Base-by-base conservation (phyloP, 2,797 vertebrate genomes). In the Pangasius krempfi region DNA sequence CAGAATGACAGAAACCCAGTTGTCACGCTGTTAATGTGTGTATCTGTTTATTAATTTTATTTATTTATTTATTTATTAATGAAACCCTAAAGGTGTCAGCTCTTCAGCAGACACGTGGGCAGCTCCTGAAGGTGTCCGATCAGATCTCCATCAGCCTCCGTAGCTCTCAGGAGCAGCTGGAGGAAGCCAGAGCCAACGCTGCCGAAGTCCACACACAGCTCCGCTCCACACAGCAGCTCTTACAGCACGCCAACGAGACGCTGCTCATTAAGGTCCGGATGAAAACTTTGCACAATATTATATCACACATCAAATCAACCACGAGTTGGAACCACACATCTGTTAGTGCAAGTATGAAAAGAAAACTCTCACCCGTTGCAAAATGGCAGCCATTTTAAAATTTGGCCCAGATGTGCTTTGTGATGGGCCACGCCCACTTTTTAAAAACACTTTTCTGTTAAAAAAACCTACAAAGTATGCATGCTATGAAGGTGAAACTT, bases 221-320 rank as follows among this genome's bases (percentile, higher is more conserved):
- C 81, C 92, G 93, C 56, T 88, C 93, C 87, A 94, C 95, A 62
- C 95, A 96, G 89, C 93, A 95, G 90, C 90, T 95, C 66, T 94
- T 96, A 89, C 93, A 94, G 89, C 94, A 92, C 87, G 91, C 95
- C 89, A 96, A 95, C 84, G 96, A 97, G 92, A 92, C 93, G 75
- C 90, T 96, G 60, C 93, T 96, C 91, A 92, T 95, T 87, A 97
- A 97, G 94, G 96, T 97, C 85, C 92, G 52, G 20, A 54, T 20
- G 60, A 54, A 16, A 47, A n/a, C 13, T 2, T 8, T 1, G 4
- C 30, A 33, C 30, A 70, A 3, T n/a, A 13, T 50, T 4, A 50
- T 8, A 47, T n/a, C 8, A 10, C 14, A 20, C 30, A 52, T 2
- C 47, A 40, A 2, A 44, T 62, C 5, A 44, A 12, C 7, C 33